Percentiles rank a stretch among this genome's conserved stretches.
Conservation (phyloP, 2,888 invertebrate genomes). For the Hipparchia sbordonii region DNA sequence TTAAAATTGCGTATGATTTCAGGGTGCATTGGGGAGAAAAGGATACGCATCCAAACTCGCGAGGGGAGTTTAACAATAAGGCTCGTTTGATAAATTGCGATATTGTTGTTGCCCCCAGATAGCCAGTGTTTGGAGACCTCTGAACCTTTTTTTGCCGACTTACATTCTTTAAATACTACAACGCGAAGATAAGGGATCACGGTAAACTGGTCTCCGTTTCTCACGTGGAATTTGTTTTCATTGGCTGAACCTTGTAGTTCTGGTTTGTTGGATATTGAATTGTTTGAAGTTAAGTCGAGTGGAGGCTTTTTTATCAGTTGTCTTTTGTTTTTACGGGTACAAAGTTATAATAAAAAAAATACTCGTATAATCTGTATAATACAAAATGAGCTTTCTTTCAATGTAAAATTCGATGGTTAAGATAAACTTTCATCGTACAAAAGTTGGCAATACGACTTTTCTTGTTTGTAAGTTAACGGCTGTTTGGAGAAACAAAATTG, state of each 20-base stretch:
- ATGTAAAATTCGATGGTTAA: too few species aligned
- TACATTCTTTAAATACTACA: constrained; percentile 37
- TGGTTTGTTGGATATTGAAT: constrained; percentile 48
- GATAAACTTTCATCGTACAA: too few species aligned
- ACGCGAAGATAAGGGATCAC: constrained; percentile 35
- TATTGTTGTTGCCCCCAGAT: constrained; percentile 61
- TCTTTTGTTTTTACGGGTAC: constrained; percentile 24
- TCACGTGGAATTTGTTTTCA: constrained; percentile 48
- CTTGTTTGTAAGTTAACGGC: too few species aligned
- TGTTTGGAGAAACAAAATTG: too few species aligned
- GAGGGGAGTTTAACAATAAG: constrained; percentile 72
- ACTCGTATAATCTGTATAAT: constrained; percentile 3
- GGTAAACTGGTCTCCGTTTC: constrained; percentile 39
- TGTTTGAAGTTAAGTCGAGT: constrained; percentile 46
- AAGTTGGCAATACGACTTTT: too few species aligned
- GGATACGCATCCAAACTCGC: constrained; percentile 48
- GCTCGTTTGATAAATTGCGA: constrained; percentile 80
- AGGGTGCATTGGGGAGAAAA: constrained; percentile 49
- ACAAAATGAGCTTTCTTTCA: not conserved
- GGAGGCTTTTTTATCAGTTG: constrained; percentile 37
- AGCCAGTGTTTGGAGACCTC: constrained; percentile 54
- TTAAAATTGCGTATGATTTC: constrained; percentile 35
- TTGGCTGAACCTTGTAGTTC: constrained; percentile 46
- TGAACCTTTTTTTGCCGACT: constrained; percentile 48
- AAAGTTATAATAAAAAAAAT: constrained; percentile 7